A percentile compares a stretch with the other conserved stretches of the same genome.
phyloP scores from a whole-genome alignment of 2,888 invertebrate species.

The Hemithea aestivaria region DNA sequence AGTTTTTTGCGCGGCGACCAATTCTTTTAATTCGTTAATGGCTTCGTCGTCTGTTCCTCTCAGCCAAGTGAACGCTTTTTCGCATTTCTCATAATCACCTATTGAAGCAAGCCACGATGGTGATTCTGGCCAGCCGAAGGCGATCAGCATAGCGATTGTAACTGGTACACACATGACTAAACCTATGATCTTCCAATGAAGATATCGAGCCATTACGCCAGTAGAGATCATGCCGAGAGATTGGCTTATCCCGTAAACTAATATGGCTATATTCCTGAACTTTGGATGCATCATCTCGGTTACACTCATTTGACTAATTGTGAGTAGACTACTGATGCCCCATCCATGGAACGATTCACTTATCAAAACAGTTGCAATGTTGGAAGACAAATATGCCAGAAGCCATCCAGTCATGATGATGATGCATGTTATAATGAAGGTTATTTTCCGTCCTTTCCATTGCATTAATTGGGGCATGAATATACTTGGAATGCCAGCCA shows the following conservation, averaged over 20 bases:
- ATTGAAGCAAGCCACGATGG: slow-evolving; percentile 11
- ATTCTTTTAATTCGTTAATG: slow-evolving; percentile 3
- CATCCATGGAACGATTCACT: slow-evolving; percentile 6
- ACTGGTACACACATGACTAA: slow-evolving; percentile 9
- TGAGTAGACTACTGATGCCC: slow-evolving; percentile 7
- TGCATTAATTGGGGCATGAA: slow-evolving; percentile 4
- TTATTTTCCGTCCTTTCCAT: slow-evolving; percentile 7
- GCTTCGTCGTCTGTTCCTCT: slow-evolving; percentile 8
- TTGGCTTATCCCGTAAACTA: slow-evolving; percentile 4
- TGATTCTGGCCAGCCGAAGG: slow-evolving; percentile 8
- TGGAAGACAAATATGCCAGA: slow-evolving; percentile 1
- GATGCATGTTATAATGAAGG: slow-evolving; percentile 5
- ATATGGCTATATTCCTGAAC: slow-evolving; percentile 3
- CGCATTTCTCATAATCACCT: slow-evolving; percentile 9
- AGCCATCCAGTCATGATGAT: slow-evolving; percentile 1
- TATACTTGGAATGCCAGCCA: slow-evolving; percentile 7
- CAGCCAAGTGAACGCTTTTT: slow-evolving; percentile 7
- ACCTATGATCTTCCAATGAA: slow-evolving; percentile 8
- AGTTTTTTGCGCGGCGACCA: slow-evolving; percentile 2
- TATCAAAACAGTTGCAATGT: slow-evolving; percentile 1
- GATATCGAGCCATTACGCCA: slow-evolving; percentile 7
- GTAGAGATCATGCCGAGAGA: slow-evolving; percentile 4
- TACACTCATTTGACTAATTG: slow-evolving; percentile 8
- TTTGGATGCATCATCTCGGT: slow-evolving; percentile 7
- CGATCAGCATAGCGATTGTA: slow-evolving; percentile 10